Conservation (phyloP, 2,888 invertebrate genomes). For the Amphipyra berbera region DNA sequence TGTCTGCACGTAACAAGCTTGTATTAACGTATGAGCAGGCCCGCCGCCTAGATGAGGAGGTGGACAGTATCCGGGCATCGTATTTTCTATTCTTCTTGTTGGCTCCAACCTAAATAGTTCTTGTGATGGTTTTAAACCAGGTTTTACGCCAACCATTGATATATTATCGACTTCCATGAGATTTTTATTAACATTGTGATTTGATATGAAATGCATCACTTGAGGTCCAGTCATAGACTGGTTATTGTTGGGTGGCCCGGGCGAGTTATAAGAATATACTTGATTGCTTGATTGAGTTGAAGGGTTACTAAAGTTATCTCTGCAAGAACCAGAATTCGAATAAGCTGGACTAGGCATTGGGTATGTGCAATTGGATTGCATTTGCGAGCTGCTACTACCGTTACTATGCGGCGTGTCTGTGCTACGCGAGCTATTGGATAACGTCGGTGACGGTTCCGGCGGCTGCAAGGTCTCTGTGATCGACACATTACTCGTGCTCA, state of each 20-base stretch:
- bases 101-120: constrained; percentile 75
- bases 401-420: constrained; percentile 86
- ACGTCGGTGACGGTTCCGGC: constrained; percentile 91
- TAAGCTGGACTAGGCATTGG: constrained; percentile 88
- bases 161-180: constrained; percentile 88
- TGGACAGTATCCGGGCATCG: constrained; percentile 86
- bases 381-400: constrained; percentile 75
- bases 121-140: constrained; percentile 71
- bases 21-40: constrained; percentile 82
- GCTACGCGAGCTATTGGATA: constrained; percentile 87
- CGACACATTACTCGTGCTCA: constrained; percentile 95
- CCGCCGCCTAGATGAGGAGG: constrained; percentile 86
- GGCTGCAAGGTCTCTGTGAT: constrained; percentile 89
- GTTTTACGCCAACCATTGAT: constrained; percentile 86
- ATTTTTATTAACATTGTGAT: constrained; percentile 87
- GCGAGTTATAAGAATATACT: constrained; percentile 78
- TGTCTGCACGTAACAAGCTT: constrained; percentile 84
- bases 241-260: constrained; percentile 74
- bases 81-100: constrained; percentile 76
- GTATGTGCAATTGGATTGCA: constrained; percentile 78
- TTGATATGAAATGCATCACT: constrained; percentile 88
- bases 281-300: constrained; percentile 78
- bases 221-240: constrained; percentile 81
- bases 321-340: constrained; percentile 82
- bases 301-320: constrained; percentile 81